Evolutionary conservation across 2,797 vertebrate species (phyloP).

Genomic region (Enteromius fasciolatus): DNA sequence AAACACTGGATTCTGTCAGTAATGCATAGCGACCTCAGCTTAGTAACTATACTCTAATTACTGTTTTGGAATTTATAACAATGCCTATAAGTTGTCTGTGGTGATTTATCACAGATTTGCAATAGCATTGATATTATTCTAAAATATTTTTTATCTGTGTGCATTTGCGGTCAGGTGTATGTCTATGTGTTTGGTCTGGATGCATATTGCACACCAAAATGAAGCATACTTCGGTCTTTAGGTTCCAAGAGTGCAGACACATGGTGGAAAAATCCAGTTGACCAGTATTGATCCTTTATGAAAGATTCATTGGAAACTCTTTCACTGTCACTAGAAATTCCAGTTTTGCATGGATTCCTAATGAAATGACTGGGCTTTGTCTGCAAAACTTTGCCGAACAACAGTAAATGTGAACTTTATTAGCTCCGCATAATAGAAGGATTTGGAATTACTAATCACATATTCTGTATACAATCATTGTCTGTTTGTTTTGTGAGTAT

Average conservation of each 20-base stretch:
- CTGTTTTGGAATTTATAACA: too few relatives aligned
- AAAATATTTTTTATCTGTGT: neutral
- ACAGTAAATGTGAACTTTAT: neutral
- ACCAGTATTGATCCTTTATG: too few relatives aligned
- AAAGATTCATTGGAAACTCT: neutral
- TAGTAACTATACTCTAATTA: too few relatives aligned
- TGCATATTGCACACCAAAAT: neutral
- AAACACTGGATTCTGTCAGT: too few relatives aligned
- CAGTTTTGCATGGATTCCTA: neutral
- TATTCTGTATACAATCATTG: neutral
- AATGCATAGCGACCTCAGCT: too few relatives aligned
- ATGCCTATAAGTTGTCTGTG: neutral
- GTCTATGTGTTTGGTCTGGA: neutral
- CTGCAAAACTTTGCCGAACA: neutral
- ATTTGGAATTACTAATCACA: neutral
- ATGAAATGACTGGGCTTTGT: neutral
- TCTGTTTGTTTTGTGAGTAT: neutral
- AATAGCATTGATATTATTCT: constrained; percentile 14
- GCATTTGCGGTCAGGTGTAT: neutral
- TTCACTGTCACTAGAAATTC: neutral
- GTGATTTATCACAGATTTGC: constrained; percentile 37
- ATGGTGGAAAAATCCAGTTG: too few relatives aligned
- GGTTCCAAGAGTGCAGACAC: too few relatives aligned
- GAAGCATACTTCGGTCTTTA: too few relatives aligned
- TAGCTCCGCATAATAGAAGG: neutral